Evolutionary conservation across 2,888 invertebrate genomes (phyloP), one percentile per base, ranked within the genome.

Genomic region (Rhagonycha lutea): DNA sequence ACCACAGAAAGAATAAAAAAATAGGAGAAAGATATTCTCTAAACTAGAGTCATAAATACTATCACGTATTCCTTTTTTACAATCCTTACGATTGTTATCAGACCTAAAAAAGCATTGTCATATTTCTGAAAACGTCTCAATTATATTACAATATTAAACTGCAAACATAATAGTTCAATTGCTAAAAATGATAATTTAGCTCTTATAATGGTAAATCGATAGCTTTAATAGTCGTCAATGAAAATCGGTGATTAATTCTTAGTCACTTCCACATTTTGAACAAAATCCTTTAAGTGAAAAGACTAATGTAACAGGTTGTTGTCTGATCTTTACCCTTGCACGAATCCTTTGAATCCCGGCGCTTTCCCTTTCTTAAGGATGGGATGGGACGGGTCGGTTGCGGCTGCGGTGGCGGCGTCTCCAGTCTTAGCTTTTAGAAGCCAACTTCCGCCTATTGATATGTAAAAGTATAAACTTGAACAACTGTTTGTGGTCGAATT

Each of bases 351-450:
- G 83, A 84, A 83, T 83, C 84, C 80, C 79, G 80, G 79, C 80
- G 82, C 80, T 83, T 83, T 83, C 82, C 82, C 82, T 83, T 83
- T 83, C 84, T 83, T 83, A 83, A 83, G 81, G 82, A 81, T 71
- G 81, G 82, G 79, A 79, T 73, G 81, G 81, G 79, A 77, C 78
- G 80, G 81, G 80, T 74, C 79, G 80, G 80, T 79, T 79, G 75
- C 78, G 79, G 80, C 80, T 80, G 78, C 79, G 78, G 77, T 80
- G 79, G 78, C 74, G 76, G 79, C 67, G 70, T 63, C 73, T 73
- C 75, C 70, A 75, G 78, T 75, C 74, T 69, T 72, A 75, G 78
- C 72, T 76, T 73, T 76, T 70, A 73, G 69, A 77, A 81, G 81
- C 81, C 78, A 80, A 82, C 81, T 82, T 81, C 82, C 81, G 79